Percentiles rank a stretch among this genome's conserved stretches.
Conservation (phyloP, 2,888 invertebrate genomes). For the Acanthosepion esculentum region DNA sequence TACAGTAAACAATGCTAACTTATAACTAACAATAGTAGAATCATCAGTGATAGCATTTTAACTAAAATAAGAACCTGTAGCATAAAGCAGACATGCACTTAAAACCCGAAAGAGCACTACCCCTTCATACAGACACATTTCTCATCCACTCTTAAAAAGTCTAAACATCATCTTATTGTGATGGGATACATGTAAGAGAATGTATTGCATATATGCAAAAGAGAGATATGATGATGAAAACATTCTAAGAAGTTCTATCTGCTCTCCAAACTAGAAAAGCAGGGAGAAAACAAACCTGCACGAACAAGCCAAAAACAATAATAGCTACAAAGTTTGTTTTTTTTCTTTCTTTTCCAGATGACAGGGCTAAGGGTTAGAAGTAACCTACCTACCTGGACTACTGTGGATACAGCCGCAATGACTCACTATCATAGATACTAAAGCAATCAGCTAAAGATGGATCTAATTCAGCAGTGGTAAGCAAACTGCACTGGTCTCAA, state of each 20-base stretch:
- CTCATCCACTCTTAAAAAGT: not conserved
- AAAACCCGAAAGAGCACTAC: not conserved
- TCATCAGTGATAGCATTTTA: not conserved
- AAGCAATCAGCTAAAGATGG: conserved; percentile 13
- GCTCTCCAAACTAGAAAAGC: not conserved
- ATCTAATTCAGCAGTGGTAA: conserved; percentile 22
- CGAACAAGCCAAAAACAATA: not conserved
- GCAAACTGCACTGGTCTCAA: conserved; percentile 33
- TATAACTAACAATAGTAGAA: not conserved
- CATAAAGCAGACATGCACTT: not conserved
- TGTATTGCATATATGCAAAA: not conserved
- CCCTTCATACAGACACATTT: not conserved
- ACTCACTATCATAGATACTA: conserved; percentile 1
- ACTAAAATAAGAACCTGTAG: not conserved
- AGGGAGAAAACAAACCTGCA: not conserved
- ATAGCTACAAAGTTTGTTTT: not conserved
- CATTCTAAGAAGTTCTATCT: not conserved
- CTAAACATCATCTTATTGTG: not conserved
- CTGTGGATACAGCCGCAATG: not conserved
- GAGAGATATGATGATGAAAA: not conserved
- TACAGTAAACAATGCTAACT: conserved; percentile 18
- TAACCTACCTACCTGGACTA: conserved; percentile 33
- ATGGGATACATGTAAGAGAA: not conserved
- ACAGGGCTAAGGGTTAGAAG: not conserved
- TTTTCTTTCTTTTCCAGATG: too few species aligned